Evolutionary conservation across 1,140 invertebrate genomes (phyloP), one percentile per base, ranked within the genome.

Genomic region (Spodoptera frugiperda): DNA sequence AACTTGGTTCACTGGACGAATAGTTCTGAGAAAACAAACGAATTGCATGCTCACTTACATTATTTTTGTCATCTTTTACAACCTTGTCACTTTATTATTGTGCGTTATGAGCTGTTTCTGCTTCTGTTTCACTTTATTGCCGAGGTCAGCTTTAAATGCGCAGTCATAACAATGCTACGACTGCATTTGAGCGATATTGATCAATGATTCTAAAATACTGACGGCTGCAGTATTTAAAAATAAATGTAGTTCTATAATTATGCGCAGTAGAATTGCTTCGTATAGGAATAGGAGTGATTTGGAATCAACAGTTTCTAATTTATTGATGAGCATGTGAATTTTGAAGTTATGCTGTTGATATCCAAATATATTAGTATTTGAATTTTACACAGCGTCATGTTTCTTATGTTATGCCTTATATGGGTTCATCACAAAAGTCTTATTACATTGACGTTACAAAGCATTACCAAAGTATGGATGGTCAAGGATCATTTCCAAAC

Each of bases 401-500:
- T 57, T 30, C 55, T 57, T 57, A 33, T 14, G 25, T 12, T 30
- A 33, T 25, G 11, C 55, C 2, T 44, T 72, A 59, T 72, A 72
- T 30, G 19, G 70, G 17, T 25, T 48, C 19, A 30, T 4, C 70
- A 72, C 53, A 54, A 72, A 57, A 59, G 48, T 46, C 33, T 59
- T 54, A 48, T 72, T 72, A 72, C 44, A 8, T 55, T 14, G 11
- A 57, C 15, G 33, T 72, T 72, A 57, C 33, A 72, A 67, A 72
- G 54, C 53, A 30, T 6, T 57, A 17, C 68, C 11, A 57, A 63
- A 72, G 70, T 48, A 48, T 33, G 48, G 53, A 25, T 55, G 54
- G 46, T 72, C 67, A 72, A 71, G 67, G 44, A 44, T 72, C 53
- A 25, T 14, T 44, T 59, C 70, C 67, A 54, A 39, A 54, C 67